Evolutionary conservation across 1,140 invertebrate species (phyloP), one percentile per base, ranked within the genome.

Genomic region (Achroia grisella): DNA sequence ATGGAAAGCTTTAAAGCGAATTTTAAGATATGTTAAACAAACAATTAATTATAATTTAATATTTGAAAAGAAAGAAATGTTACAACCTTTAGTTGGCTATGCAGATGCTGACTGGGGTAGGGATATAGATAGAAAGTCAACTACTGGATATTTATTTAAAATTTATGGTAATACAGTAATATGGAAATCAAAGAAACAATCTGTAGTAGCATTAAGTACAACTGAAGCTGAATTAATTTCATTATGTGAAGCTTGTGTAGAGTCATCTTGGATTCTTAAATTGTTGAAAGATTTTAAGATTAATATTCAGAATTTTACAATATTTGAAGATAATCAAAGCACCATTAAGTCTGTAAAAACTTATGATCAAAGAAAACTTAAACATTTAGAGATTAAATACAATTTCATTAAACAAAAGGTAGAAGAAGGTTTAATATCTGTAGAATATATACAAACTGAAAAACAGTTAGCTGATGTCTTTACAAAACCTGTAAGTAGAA

Each of bases 311-410:
- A 44, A 39, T 12, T 43, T 45, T 8, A 52, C 48, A 45, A 23
- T 36, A n/a, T 12, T 34, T 48, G 48, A 39, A n/a, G 34, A 37
- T 12, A 49, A 29, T 10, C 44, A 57, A 0, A 14, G 11, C 34
- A 37, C 10, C 3, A 32, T 32, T 5, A 32, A 5, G 4, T n/a
- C 11, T n/a, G n/a, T 12, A 1, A 33, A 33, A 5, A 33, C 4
- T 32, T 4, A 32, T 32, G 11, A 2, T 32, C 3, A 46, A 0
- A 56, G 47, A 40, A 32, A 44, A 2, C 39, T 56, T 27, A 56
- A 50, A 34, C 52, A 56, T 50, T 17, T 56, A 15, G 47, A 50
- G 35, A 56, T 56, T 9, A 29, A 42, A 4, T 56, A 47, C 31
- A 42, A 55, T 12, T 56, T 50, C 40, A 33, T 56, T 11, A 51